A percentile compares a stretch with the other conserved stretches of the same genome.
These are phyloP conservation scores for Drosophila prostipennis DNA, from an alignment of 2,888 invertebrate genomes.

Conservation along the genomic window DNA sequence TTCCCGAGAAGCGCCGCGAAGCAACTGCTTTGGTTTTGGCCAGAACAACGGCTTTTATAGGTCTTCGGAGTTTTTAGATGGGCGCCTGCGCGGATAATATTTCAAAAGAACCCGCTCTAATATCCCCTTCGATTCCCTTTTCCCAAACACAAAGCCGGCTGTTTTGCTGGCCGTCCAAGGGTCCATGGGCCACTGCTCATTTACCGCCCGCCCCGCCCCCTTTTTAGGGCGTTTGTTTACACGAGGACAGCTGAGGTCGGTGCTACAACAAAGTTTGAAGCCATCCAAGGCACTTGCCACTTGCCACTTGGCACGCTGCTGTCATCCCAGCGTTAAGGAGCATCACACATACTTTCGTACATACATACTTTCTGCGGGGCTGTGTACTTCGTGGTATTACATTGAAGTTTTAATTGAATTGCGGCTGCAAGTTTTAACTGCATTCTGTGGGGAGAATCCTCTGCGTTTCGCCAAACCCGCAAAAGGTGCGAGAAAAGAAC, in stretches of 20 bases:
- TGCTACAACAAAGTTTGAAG: slow-evolving; percentile 43
- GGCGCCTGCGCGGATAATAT: slow-evolving; percentile 70
- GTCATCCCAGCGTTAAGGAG: slow-evolving; percentile 41
- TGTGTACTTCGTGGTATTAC: slow-evolving; percentile 41
- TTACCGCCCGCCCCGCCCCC: slow-evolving; percentile 37
- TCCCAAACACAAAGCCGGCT: slow-evolving; percentile 48
- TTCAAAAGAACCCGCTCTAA: background rate
- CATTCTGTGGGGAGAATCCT: slow-evolving; percentile 47
- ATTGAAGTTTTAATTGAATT: slow-evolving; percentile 78
- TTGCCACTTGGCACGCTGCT: slow-evolving; percentile 38
- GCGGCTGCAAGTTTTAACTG: slow-evolving; percentile 77
- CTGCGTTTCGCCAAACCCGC: background rate
- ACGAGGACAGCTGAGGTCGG: slow-evolving; percentile 65
- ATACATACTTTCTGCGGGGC: slow-evolving; percentile 2
- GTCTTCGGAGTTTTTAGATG: background rate
- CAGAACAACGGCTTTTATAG: slow-evolving; percentile 63
- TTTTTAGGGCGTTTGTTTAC: slow-evolving; percentile 63
- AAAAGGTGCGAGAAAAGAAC: slow-evolving; percentile 63
- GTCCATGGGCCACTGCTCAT: slow-evolving; percentile 52
- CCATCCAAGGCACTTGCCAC: slow-evolving; percentile 37
- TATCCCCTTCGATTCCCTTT: background rate
- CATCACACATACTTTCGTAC: background rate
- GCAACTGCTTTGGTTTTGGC: slow-evolving; percentile 51
- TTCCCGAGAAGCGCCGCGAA: slow-evolving; percentile 48
- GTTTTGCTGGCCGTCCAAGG: slow-evolving; percentile 23